Evolutionary conservation across 2,888 invertebrate species (phyloP), one percentile per base, ranked within the genome.

Genomic region (Argyresthia goedartella): DNA sequence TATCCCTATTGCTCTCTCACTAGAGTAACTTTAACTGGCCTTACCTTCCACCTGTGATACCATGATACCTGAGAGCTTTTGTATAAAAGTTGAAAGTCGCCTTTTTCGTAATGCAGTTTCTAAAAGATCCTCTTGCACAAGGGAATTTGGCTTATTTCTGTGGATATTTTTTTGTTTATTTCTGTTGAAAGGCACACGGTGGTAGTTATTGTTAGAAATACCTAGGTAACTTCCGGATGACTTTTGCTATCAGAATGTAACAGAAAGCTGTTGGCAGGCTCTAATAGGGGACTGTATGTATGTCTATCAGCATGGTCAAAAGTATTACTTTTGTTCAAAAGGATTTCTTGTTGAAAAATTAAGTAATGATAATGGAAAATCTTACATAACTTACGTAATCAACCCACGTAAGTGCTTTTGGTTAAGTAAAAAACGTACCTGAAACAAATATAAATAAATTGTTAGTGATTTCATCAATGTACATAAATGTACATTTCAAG

Each of bases 41-140:
- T 76, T 77, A 77, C 75, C 75, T 78, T 81, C 77, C 75, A 65
- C 68, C 73, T 41, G 16, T 8, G 16, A 78, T 85, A 85, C 86
- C 86, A n/a, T 8, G 16, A 78, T 85, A 85, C 86, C 86, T 86
- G 85, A 79, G 81, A 73, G 82, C 82, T 81, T 85, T 86, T 86
- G 85, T 81, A 72, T 79, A 77, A 77, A 82, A 85, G 81, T 84
- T 84, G 78, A 82, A 80, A 69, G 81, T 49, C 16, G 44, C 25
- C 71, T 81, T 80, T 80, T 81, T 82, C 71, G 65, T 61, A 66
- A 69, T 77, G 76, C 79, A 79, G 71, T 80, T 75, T 69, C 67
- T 75, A 73, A 76, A 70, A 66, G 74, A 79, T 79, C 79, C 78
- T 71, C 69, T 71, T 69, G 68, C 69, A 64, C 67, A 68, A 66